Base-by-base conservation (phyloP, 2,113 vertebrate species). In the Pogona vitticeps region DNA sequence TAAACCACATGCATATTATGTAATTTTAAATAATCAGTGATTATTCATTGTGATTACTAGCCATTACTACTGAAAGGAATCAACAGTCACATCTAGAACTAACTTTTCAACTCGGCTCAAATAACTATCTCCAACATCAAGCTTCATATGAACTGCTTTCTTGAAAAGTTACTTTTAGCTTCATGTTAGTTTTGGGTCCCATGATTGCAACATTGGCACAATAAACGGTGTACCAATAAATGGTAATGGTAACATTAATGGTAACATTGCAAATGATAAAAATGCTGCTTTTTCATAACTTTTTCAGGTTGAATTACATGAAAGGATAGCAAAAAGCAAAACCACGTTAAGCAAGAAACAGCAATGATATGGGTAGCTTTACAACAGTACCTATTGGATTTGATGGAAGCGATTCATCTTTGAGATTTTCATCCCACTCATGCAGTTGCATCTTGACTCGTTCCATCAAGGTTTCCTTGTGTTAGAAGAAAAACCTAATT, bases 361-460 rank as follows among this genome's bases (percentile, higher is more conserved):
- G 63, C 75, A 56, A 72, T 36, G 5, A n/a, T n/a, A n/a, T n/a
- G n/a, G n/a, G n/a, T n/a, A n/a, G n/a, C n/a, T n/a, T n/a, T n/a
- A 3, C 65, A 81, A 80, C 52, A 96, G 86, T 96, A 99, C 99
- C 99, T 96, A 99, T 92, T 88, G 98, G 98, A 87, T 99, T 99
- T 59, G 97, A 95, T 21, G 99, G 99, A 82, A 99, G 98, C 33
- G 98, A 98, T 84, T 99, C 98, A n/a, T 99, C 98, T 91, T 98
- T 98, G 21, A 99, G 97, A 88, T 99, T 99, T 96, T 99, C 98
- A 81, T 99, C 98, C 99, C 99, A 99, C 88, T 99, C 98, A 0
- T 97, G 98, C 31, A 99, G 97, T 91, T 99, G 98, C 90, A 96
- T 97, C 95, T 99, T 99, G 91, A 99, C 98, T 96, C 98, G 97